Percentiles rank a stretch among this genome's conserved stretches.
Conservation (phyloP, 1,140 invertebrate species). For the Halesus radiatus region DNA sequence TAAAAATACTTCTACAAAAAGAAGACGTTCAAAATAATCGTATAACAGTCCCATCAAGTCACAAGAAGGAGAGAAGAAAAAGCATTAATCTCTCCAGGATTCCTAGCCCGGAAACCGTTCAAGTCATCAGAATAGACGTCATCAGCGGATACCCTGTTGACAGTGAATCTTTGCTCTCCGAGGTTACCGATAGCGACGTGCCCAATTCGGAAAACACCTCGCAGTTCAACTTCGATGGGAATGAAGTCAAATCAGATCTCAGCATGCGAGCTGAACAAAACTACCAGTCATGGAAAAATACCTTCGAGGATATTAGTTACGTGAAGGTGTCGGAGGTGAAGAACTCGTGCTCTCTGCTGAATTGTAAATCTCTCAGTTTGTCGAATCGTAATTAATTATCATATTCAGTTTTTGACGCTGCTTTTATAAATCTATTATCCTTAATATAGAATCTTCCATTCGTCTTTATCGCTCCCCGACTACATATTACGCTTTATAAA, state of each 20-base stretch:
- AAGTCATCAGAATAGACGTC: constrained; percentile 68
- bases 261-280: background rate
- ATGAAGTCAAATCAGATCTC: background rate
- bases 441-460: too few relatives aligned
- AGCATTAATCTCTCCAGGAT: constrained; percentile 66
- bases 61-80: constrained; percentile 65
- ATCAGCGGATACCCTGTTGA: constrained; percentile 53
- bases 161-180: constrained; percentile 50
- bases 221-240: background rate
- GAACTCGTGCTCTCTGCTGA: constrained; percentile 25
- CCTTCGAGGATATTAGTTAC: background rate
- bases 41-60: background rate
- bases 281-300: constrained; percentile 26
- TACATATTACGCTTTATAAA: too few relatives aligned
- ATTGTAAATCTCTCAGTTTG: constrained; percentile 51
- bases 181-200: constrained; percentile 43
- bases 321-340: background rate
- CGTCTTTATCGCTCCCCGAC: too few relatives aligned
- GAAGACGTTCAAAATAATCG: background rate
- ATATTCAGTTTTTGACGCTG: background rate
- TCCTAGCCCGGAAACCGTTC: constrained; percentile 66
- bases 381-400: constrained; percentile 30
- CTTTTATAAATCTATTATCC: background rate
- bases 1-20: background rate
- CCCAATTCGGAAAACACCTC: constrained; percentile 29